Evolutionary conservation across 2,797 vertebrate genomes (phyloP).

Genomic region (Orientallactaga sibirica): DNA sequence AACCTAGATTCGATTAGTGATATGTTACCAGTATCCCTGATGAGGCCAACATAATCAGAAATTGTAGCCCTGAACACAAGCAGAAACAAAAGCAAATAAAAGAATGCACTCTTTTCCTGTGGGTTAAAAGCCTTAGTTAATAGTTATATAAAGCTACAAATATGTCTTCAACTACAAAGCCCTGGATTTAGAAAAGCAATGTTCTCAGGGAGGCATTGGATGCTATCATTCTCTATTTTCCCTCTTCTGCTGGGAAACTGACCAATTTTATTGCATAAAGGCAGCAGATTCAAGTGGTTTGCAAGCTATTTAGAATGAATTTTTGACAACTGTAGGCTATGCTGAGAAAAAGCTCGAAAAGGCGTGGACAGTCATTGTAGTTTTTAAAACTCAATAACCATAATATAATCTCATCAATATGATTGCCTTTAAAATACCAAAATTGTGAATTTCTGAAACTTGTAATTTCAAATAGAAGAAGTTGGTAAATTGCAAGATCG

Average conservation of each 20-base stretch:
- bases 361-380: slow-evolving; percentile 43
- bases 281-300: slow-evolving; percentile 55
- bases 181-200: slow-evolving; percentile 51
- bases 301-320: slow-evolving; percentile 62
- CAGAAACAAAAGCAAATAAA: slow-evolving; percentile 47
- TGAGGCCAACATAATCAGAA: slow-evolving; percentile 35
- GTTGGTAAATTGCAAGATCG: neutral
- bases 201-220: slow-evolving; percentile 23
- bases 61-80: slow-evolving; percentile 38
- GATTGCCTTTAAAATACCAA: neutral
- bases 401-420: slow-evolving; percentile 49
- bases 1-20: slow-evolving; percentile 45
- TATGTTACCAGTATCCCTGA: neutral
- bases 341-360: slow-evolving; percentile 52
- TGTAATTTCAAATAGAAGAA: slow-evolving; percentile 24
- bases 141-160: slow-evolving; percentile 49
- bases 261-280: slow-evolving; percentile 63
- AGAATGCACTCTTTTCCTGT: neutral
- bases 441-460: slow-evolving; percentile 49
- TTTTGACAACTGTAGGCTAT: slow-evolving; percentile 58
- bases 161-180: slow-evolving; percentile 24
- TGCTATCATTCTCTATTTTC: slow-evolving; percentile 57
- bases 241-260: slow-evolving; percentile 63
- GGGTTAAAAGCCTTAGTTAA: slow-evolving; percentile 62
- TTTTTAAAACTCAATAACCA: slow-evolving; percentile 61